A percentile compares a stretch with the other conserved stretches of the same genome.
Evolutionary conservation across 1,140 invertebrate species (phyloP).

Genomic region (Neomicropteryx cornuta): DNA sequence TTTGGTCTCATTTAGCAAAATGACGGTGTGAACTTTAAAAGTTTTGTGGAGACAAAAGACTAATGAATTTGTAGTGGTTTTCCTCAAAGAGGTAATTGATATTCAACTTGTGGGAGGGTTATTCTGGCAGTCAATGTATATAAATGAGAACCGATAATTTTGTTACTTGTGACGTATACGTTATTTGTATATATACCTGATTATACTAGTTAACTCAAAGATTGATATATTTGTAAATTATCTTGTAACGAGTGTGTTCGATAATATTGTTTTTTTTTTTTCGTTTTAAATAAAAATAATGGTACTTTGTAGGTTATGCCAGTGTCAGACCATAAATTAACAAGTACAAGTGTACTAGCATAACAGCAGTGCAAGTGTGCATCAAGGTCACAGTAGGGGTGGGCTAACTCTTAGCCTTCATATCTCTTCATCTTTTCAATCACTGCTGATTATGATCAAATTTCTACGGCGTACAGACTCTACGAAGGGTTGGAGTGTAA

Average conservation of each 20-base stretch:
- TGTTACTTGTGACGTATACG: slow-evolving; percentile 27
- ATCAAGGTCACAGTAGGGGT: not conserved
- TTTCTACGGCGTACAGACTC: too few species aligned
- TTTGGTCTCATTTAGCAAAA: slow-evolving; percentile 1
- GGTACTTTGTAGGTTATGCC: slow-evolving; percentile 30
- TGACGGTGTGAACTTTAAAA: slow-evolving; percentile 1
- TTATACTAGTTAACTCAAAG: slow-evolving; percentile 38
- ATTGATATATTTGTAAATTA: slow-evolving; percentile 41
- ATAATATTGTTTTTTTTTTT: slow-evolving; percentile 32
- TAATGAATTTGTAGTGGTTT: slow-evolving; percentile 1
- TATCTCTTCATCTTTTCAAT: not conserved
- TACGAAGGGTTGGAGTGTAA: too few species aligned
- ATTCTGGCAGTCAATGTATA: slow-evolving; percentile 35
- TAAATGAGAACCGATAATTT: too few species aligned
- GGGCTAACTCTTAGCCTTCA: not conserved
- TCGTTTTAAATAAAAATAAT: slow-evolving; percentile 40
- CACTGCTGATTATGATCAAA: not conserved
- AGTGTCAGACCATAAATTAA: too few species aligned
- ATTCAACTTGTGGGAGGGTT: slow-evolving; percentile 5
- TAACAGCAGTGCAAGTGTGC: not conserved
- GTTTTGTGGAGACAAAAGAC: not conserved
- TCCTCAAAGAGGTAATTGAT: not conserved
- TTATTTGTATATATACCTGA: slow-evolving; percentile 40
- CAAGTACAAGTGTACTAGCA: slow-evolving; percentile 16
- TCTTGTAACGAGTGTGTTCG: slow-evolving; percentile 33